These are phyloP conservation scores for Blastobasis adustella DNA, from an alignment of 2,888 invertebrate species.

Conservation along the genomic window DNA sequence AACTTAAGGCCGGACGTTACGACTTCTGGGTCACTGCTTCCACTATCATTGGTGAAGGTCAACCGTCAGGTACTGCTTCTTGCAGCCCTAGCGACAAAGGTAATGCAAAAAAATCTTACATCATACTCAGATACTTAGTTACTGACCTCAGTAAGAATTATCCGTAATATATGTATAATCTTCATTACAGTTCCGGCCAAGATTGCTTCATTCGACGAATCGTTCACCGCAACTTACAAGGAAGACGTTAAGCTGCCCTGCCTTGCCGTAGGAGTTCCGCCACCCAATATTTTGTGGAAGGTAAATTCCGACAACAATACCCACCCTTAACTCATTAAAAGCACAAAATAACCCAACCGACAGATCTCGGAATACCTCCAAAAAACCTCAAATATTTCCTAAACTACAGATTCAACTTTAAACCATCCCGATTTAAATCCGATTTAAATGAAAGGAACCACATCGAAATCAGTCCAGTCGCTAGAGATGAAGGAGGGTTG, in stretches of 20 bases:
- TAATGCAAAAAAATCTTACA: constrained; percentile 31
- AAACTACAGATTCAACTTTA: no score
- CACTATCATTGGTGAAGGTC: constrained; percentile 95
- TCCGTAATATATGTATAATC: neutral
- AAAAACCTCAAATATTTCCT: no score
- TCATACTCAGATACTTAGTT: neutral
- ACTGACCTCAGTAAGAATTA: no score
- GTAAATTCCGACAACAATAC: constrained; percentile 33
- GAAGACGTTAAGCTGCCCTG: constrained; percentile 94
- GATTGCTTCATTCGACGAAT: constrained; percentile 95
- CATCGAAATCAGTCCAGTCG: no score
- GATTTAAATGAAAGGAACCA: no score
- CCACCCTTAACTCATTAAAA: no score
- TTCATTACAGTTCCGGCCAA: constrained; percentile 86
- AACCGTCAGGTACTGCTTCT: constrained; percentile 89
- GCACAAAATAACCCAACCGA: no score
- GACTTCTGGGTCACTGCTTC: constrained; percentile 97
- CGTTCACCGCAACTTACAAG: constrained; percentile 93
- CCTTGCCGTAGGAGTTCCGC: constrained; percentile 92
- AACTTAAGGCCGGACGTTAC: constrained; percentile 88
- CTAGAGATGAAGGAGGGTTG: no score
- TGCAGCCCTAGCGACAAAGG: constrained; percentile 89
- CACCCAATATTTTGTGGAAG: constrained; percentile 93
- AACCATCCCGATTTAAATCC: no score
- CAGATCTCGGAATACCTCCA: no score